These are phyloP conservation scores for Lepus townsendii DNA, from an alignment of 2,797 vertebrate species.

Conservation along the genomic window DNA sequence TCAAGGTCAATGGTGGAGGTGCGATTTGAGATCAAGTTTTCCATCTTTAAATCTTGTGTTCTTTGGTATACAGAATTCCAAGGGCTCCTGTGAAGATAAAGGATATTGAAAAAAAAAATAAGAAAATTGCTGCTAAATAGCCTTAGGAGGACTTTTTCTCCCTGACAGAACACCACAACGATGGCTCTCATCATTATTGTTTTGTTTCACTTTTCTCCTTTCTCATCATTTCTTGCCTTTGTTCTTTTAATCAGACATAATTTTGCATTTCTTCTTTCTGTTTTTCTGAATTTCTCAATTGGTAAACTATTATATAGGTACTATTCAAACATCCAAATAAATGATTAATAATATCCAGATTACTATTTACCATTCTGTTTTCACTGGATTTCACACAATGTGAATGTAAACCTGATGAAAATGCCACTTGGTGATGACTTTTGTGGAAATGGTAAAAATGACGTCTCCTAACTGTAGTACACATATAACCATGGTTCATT, in stretches of 20 bases:
- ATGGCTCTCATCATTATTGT: background rate
- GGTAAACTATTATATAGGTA: background rate
- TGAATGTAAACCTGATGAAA: background rate
- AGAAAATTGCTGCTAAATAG: background rate
- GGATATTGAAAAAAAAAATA: background rate
- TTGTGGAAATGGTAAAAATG: background rate
- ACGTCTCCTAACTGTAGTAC: background rate
- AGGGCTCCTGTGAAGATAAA: background rate
- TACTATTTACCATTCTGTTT: background rate
- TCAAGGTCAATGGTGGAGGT: background rate
- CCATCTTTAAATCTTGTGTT: background rate
- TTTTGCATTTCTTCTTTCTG: background rate
- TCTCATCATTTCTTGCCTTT: conserved; percentile 6
- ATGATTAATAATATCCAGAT: background rate
- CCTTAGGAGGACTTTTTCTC: background rate
- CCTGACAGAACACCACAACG: too few species aligned
- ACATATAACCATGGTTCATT: background rate
- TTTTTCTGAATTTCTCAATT: background rate
- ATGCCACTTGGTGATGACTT: background rate
- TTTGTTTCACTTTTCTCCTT: background rate
- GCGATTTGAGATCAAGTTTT: background rate
- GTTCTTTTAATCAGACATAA: background rate
- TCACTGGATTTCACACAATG: background rate
- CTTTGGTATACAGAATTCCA: background rate
- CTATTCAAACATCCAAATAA: background rate